phyloP scores from a whole-genome alignment of 2,113 vertebrate species.

The Pogona vitticeps region DNA sequence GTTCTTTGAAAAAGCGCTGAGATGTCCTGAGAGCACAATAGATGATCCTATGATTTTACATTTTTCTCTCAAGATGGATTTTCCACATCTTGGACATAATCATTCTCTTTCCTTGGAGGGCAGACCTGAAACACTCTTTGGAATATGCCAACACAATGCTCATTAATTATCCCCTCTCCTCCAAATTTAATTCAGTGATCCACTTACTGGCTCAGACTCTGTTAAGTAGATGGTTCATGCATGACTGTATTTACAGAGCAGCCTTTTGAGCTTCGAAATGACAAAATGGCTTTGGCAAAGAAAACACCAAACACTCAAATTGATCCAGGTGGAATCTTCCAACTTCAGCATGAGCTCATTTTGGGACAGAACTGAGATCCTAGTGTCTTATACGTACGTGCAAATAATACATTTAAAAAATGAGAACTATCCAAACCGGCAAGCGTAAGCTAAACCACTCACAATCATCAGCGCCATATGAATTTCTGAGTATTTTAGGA shows the following conservation, averaged over 20 bases:
- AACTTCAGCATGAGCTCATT: slow-evolving; percentile 34
- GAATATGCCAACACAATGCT: background rate
- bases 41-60: background rate
- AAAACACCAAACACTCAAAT: slow-evolving; percentile 13
- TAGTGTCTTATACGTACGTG: slow-evolving; percentile 31
- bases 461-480: background rate
- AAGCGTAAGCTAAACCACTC: slow-evolving; percentile 29
- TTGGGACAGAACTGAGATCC: slow-evolving; percentile 25
- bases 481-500: background rate
- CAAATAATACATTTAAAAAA: slow-evolving; percentile 3
- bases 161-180: slow-evolving; percentile 10
- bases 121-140: slow-evolving; percentile 23
- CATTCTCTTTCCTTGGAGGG: slow-evolving; percentile 5
- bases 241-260: slow-evolving; percentile 39
- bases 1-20: slow-evolving; percentile 7
- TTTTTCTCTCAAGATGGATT: slow-evolving; percentile 10
- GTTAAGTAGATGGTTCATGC: slow-evolving; percentile 18
- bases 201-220: background rate
- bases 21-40: slow-evolving; percentile 10
- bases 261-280: slow-evolving; percentile 29
- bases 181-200: slow-evolving; percentile 6
- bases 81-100: background rate
- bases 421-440: background rate
- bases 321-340: slow-evolving; percentile 40
- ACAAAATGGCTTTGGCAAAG: slow-evolving; percentile 32